phyloP scores from a whole-genome alignment of 1,140 invertebrate genomes.

The Triops cancriformis region DNA sequence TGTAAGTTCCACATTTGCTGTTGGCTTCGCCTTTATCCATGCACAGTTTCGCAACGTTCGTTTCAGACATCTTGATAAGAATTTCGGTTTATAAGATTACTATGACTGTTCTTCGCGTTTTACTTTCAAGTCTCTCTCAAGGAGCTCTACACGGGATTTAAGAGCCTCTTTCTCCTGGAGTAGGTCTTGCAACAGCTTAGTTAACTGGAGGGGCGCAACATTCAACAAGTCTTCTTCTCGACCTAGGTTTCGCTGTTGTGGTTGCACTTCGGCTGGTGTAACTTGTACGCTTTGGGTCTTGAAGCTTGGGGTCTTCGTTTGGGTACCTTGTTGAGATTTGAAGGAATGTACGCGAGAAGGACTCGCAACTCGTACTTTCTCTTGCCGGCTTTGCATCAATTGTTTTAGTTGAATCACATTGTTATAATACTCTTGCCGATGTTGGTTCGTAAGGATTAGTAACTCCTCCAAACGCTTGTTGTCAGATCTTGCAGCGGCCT shows the following conservation, averaged over 20 bases:
- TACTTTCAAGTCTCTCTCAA: neutral
- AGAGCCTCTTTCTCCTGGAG: neutral
- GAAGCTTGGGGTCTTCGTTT: neutral
- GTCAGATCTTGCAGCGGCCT: neutral
- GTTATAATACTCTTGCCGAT: constrained; percentile 3
- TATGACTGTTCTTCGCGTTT: neutral
- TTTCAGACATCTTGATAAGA: neutral
- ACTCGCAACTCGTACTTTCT: neutral
- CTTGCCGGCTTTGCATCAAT: neutral
- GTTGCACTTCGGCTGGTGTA: neutral
- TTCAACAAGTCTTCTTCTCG: neutral
- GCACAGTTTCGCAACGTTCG: neutral
- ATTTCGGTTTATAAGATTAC: neutral
- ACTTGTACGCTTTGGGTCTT: neutral
- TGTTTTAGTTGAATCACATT: neutral
- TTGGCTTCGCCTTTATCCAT: neutral
- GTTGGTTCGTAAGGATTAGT: neutral
- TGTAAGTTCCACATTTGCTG: neutral
- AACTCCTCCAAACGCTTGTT: neutral
- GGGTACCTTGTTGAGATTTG: neutral
- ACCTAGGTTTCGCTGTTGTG: neutral
- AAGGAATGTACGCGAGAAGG: neutral
- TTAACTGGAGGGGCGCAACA: neutral
- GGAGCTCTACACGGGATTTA: neutral
- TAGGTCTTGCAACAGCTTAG: neutral